Base-by-base conservation (phyloP, 2,797 vertebrate species). In the Melanitta fusca region DNA sequence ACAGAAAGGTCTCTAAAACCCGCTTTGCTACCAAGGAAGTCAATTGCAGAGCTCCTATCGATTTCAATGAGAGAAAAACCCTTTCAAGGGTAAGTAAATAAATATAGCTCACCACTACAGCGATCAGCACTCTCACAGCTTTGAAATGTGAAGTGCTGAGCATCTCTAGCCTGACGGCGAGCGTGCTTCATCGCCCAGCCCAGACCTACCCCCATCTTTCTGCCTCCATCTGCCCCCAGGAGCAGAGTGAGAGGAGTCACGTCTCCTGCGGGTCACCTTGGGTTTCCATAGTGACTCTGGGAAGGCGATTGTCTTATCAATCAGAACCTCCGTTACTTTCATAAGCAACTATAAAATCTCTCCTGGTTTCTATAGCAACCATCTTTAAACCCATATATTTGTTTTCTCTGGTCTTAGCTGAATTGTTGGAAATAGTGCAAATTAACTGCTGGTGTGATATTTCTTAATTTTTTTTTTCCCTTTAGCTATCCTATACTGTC, bases 241-340 rank as follows among this genome's bases (percentile, higher is more conserved):
- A 95, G 53, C 61, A 54, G 87, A 79, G 71, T 3, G 4, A 85
- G 57, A 90, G 81, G 89, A 91, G 75, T 94, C 91, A 69, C 6
- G 0, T 53, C 80, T 88, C 39, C 92, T 93, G 58, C 77, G 85
- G 92, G 94, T 95, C 89, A 95, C 93, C 94, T 94, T 97, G 68
- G 66, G 98, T 98, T 98, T 98, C 98, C 97, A 98, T 98, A 96
- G 98, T 80, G 94, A 98, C 91, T 91, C 83, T 95, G 97, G 95
- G 86, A 98, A 97, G 97, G 96, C 28, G 83, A 98, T 93, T 95
- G 93, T 97, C 96, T 96, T 97, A 96, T 97, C 96, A 95, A 96
- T 97, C 91, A 97, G 96, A 96, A 95, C 93, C 93, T 96, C 91
- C 88, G 93, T 93, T 71, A 95, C 93, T 96, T 89, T 80, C 82